Evolutionary conservation across 2,888 invertebrate genomes (phyloP).

Genomic region (Drosophila quinaria): DNA sequence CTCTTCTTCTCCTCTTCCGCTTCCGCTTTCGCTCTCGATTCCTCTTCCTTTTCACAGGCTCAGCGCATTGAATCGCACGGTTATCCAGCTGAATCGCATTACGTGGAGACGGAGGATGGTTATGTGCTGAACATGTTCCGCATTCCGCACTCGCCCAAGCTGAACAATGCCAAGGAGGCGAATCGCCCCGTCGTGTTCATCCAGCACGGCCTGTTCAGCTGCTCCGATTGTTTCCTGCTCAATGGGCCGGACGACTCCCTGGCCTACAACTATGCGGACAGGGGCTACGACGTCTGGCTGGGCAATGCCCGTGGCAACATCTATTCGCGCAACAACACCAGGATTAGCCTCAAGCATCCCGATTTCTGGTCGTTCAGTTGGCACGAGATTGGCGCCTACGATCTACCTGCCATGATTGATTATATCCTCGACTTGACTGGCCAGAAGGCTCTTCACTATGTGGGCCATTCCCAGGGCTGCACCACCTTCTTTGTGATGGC

Average conservation of each 20-base stretch:
- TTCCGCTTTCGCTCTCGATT: too few species aligned
- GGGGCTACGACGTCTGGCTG: slow-evolving; percentile 88
- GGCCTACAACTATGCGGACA: slow-evolving; percentile 86
- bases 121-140: slow-evolving; percentile 93
- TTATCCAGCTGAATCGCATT: slow-evolving; percentile 90
- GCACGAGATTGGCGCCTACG: slow-evolving; percentile 86
- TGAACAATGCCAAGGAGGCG: slow-evolving; percentile 83
- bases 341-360: slow-evolving; percentile 68
- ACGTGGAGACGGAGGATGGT: slow-evolving; percentile 92
- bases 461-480: slow-evolving; percentile 89
- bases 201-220: slow-evolving; percentile 91
- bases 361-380: slow-evolving; percentile 87
- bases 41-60: slow-evolving; percentile 49
- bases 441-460: slow-evolving; percentile 87
- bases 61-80: slow-evolving; percentile 78
- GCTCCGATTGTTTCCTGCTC: slow-evolving; percentile 90
- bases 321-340: slow-evolving; percentile 87
- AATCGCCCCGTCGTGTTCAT: slow-evolving; percentile 88
- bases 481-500: slow-evolving; percentile 86
- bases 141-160: slow-evolving; percentile 88
- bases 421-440: slow-evolving; percentile 86
- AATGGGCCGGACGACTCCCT: slow-evolving; percentile 89
- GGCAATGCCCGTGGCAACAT: slow-evolving; percentile 89
- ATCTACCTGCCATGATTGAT: slow-evolving; percentile 89
- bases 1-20: not conserved